Evolutionary conservation across 2,113 vertebrate genomes (phyloP).

Genomic region (Aythya baeri): DNA sequence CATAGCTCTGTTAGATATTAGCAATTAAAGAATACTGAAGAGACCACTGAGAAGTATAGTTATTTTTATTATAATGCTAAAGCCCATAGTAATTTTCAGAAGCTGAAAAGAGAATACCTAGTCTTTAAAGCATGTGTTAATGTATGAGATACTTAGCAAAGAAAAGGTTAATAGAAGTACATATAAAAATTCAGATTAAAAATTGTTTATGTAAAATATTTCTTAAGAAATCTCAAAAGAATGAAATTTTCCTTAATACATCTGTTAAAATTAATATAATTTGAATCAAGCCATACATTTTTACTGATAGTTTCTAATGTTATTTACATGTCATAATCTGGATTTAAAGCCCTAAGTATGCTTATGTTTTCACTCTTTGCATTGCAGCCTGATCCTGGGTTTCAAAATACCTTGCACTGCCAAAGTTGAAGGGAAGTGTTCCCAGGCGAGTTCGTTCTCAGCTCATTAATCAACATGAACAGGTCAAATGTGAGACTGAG

Average conservation of each 20-base stretch:
- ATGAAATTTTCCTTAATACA: neutral
- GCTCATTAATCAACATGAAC: conserved; percentile 28
- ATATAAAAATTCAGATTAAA: neutral
- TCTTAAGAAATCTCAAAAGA: neutral
- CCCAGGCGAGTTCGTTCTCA: conserved; percentile 2
- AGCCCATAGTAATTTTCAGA: neutral
- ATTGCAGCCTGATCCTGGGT: conserved; percentile 19
- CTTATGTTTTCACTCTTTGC: neutral
- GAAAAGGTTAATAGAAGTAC: neutral
- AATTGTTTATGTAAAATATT: neutral
- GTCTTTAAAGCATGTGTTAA: neutral
- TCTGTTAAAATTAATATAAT: neutral
- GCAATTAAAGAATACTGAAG: neutral
- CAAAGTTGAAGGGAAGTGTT: conserved; percentile 10
- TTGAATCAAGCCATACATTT: neutral
- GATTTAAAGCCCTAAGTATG: neutral
- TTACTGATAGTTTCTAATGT: neutral
- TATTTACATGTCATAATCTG: conserved; percentile 28
- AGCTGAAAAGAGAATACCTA: neutral
- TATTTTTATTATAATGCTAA: neutral
- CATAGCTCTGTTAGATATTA: neutral
- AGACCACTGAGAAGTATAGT: neutral
- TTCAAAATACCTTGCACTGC: conserved; percentile 37
- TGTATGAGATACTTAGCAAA: neutral
- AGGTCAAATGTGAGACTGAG: neutral